A percentile compares a stretch with the other conserved stretches of the same genome.
Evolutionary conservation across 2,888 invertebrate genomes (phyloP).

Genomic region (Leptinotarsa rubiginosa): DNA sequence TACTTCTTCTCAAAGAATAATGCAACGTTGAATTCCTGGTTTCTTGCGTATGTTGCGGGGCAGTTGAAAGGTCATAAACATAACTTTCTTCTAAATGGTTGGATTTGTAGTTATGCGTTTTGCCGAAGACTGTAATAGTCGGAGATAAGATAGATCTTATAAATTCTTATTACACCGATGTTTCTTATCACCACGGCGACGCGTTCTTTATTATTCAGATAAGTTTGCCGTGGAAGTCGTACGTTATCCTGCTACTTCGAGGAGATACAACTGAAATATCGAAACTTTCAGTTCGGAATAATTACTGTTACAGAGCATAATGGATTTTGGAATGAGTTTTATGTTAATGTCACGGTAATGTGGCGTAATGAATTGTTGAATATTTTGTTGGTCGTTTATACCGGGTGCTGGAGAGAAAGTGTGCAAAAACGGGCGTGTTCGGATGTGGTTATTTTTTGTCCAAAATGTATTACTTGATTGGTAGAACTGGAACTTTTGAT

Average conservation of each 20-base stretch:
- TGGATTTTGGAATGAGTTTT: conserved; percentile 23
- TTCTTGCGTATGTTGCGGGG: conserved; percentile 21
- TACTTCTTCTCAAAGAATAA: conserved; percentile 3
- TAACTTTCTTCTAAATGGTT: conserved; percentile 45
- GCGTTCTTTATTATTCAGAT: conserved; percentile 45
- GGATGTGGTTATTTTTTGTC: not conserved
- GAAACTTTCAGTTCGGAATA: conserved; percentile 20
- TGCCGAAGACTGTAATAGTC: conserved; percentile 43
- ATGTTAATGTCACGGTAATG: not conserved
- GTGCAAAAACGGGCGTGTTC: not conserved
- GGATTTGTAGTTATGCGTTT: conserved; percentile 44
- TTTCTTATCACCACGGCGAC: conserved; percentile 40
- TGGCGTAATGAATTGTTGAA: conserved; percentile 6
- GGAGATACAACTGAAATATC: conserved; percentile 21
- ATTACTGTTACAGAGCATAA: conserved; percentile 17
- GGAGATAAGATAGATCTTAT: conserved; percentile 45
- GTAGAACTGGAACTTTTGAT: too few species aligned
- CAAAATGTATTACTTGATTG: too few species aligned
- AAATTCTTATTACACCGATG: conserved; percentile 45
- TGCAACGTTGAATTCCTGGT: conserved; percentile 7
- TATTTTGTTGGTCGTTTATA: not conserved
- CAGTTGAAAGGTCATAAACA: conserved; percentile 44
- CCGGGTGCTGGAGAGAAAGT: not conserved
- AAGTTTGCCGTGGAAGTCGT: conserved; percentile 24
- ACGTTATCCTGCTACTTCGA: conserved; percentile 28